Evolutionary conservation across 2,888 invertebrate genomes (phyloP), one percentile per base, ranked within the genome.

Genomic region (Agrotis clavis): DNA sequence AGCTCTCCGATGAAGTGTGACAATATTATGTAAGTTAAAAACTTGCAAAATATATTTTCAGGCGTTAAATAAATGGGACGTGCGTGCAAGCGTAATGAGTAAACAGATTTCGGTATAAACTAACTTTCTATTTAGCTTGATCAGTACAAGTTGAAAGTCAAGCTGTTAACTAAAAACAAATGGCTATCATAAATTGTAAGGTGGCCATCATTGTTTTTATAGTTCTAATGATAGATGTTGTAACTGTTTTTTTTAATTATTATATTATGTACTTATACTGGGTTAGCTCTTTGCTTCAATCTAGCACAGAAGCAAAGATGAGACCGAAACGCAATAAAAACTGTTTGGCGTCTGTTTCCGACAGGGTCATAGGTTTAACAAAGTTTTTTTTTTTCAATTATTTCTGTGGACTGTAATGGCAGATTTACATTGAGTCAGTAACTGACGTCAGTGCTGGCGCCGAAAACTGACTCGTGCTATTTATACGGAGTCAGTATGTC

Each of bases 121-220:
- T 21, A 47, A 35, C 77, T 51, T 73, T 73, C 73, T 59, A 47
- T 35, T 54, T n/a, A 48, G 25, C 54, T 41, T n/a, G n/a, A n/a
- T 35, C 35, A 48, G 11, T 41, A 9, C 25, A 16, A n/a, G 19
- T 48, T 75, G 48, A 66, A 77, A 73, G 57, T 48, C 47, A 47
- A 13, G n/a, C 13, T 75, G 41, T 48, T 74, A 54, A 48, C 9
- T 56, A 50, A 11, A 61, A 56, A 45, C 16, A 56, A 72, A 66
- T 56, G 25, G n/a, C 48, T 16, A 5, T 21, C 25, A 30, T 48
- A 16, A 48, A 30, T 48, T 47, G 50, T 59, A 67, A 68, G 35
- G 18, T 19, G 2, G 25, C 1, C 50, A 51, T 73, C n/a, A n/a
- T 57, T 57, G 56, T 51, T 76, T 72, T 72, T 41, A 74, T 2